A percentile compares a stretch with the other conserved stretches of the same genome.
These are phyloP conservation scores for Dromiciops gliroides DNA, from an alignment of 2,113 vertebrate species.

Conservation along the genomic window DNA sequence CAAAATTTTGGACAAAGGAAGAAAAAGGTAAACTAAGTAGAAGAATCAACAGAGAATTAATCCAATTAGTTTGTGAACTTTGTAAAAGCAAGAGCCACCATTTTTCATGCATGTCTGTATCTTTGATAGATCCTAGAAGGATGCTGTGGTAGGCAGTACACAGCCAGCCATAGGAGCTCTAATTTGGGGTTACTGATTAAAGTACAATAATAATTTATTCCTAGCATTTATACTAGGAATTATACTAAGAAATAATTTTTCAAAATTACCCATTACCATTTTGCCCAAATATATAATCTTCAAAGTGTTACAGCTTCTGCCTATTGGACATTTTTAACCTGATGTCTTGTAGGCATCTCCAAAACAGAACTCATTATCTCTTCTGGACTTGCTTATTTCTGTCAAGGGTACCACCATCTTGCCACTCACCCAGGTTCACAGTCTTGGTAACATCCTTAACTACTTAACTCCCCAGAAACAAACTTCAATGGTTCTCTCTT, in stretches of 20 bases:
- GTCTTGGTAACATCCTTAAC: background rate
- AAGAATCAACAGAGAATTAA: background rate
- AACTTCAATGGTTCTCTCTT: background rate
- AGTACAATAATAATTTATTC: slow-evolving; percentile 11
- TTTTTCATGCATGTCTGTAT: background rate
- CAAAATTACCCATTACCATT: slow-evolving; percentile 34
- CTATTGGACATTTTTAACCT: background rate
- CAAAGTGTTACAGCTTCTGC: background rate
- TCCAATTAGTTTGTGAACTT: background rate
- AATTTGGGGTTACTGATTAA: slow-evolving; percentile 11
- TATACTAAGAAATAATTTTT: slow-evolving; percentile 16
- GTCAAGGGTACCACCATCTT: background rate
- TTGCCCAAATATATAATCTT: background rate
- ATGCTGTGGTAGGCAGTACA: background rate
- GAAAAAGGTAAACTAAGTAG: background rate
- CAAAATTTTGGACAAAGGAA: background rate
- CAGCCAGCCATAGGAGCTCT: background rate
- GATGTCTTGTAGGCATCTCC: background rate
- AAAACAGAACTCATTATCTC: background rate
- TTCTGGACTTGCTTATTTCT: background rate
- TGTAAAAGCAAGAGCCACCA: background rate
- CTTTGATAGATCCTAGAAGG: background rate
- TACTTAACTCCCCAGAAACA: background rate
- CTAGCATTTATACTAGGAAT: slow-evolving; percentile 48
- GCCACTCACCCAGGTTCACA: background rate